Conservation (phyloP, 2,888 invertebrate species). For the Trachelus iudaicus region DNA sequence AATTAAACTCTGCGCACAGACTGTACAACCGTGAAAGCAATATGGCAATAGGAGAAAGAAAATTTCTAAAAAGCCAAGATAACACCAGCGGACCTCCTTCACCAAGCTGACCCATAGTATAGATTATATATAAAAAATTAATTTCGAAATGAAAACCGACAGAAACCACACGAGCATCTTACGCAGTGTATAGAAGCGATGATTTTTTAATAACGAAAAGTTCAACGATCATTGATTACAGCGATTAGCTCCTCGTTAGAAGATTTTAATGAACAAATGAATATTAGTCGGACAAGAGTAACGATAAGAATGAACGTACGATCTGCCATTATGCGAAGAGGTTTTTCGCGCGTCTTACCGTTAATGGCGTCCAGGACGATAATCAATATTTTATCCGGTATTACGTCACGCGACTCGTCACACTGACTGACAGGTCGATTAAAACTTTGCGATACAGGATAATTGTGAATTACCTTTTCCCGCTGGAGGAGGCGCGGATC, state of each 20-base stretch:
- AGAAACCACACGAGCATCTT: not conserved
- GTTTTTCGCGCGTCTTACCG: not conserved
- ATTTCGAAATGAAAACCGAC: not conserved
- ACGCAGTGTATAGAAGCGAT: not conserved
- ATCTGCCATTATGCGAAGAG: not conserved
- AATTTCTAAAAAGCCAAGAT: conserved; percentile 15
- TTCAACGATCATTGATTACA: not conserved
- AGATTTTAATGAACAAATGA: not conserved
- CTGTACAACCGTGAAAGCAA: not conserved
- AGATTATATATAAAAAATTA: not conserved
- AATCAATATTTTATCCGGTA: not conserved
- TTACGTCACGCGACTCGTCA: not conserved
- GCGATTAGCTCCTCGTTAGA: not conserved
- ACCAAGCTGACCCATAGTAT: conserved; percentile 31
- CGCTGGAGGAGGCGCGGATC: conserved; percentile 64
- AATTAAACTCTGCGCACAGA: conserved; percentile 5
- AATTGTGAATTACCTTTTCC: conserved; percentile 59
- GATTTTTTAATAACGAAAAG: too few species aligned
- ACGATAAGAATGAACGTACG: not conserved
- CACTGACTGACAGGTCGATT: not conserved
- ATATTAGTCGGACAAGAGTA: not conserved
- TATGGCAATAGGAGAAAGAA: not conserved
- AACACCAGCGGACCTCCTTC: conserved; percentile 26
- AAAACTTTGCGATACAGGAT: not conserved
- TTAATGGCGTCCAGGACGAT: not conserved